Conservation (phyloP, 2,888 invertebrate genomes). For the Phytoseiulus persimilis region DNA sequence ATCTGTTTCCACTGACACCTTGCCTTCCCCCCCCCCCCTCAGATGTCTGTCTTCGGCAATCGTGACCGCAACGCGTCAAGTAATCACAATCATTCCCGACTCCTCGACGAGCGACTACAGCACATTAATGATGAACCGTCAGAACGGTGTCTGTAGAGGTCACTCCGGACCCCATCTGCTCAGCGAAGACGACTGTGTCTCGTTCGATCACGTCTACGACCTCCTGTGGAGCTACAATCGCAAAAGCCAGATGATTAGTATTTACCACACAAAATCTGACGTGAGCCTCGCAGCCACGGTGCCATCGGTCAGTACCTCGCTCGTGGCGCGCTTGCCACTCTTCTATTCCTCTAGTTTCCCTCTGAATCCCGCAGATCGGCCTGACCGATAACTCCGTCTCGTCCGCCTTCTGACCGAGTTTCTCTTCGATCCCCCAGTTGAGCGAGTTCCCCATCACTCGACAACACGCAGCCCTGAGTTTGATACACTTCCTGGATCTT, state of each 20-base stretch:
- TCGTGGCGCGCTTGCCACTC: too few relatives aligned
- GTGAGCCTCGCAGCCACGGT: slow-evolving; percentile 18
- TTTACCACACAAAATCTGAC: slow-evolving; percentile 31
- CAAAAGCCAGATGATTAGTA: slow-evolving; percentile 44
- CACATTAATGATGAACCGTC: slow-evolving; percentile 24
- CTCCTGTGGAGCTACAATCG: slow-evolving; percentile 74
- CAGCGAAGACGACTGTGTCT: slow-evolving; percentile 16
- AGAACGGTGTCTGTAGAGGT: slow-evolving; percentile 14
- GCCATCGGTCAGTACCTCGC: slow-evolving; percentile 8
- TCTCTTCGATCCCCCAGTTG: too few relatives aligned
- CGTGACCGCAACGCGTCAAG: slow-evolving; percentile 27
- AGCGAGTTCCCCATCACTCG: slow-evolving; percentile 30
- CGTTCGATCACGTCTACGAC: slow-evolving; percentile 80
- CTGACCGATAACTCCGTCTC: too few relatives aligned
- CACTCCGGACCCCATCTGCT: slow-evolving; percentile 7
- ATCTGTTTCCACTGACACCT: too few relatives aligned
- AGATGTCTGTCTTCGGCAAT: slow-evolving; percentile 12
- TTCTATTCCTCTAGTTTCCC: background rate
- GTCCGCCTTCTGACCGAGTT: too few relatives aligned
- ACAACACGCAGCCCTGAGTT: slow-evolving; percentile 28
- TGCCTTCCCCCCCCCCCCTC: background rate
- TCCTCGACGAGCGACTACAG: slow-evolving; percentile 19
- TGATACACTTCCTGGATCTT: slow-evolving; percentile 5
- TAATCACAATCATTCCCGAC: slow-evolving; percentile 1
- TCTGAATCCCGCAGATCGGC: too few relatives aligned